Base-by-base conservation (phyloP, 2,113 vertebrate species). In the Cygnus buccinator region DNA sequence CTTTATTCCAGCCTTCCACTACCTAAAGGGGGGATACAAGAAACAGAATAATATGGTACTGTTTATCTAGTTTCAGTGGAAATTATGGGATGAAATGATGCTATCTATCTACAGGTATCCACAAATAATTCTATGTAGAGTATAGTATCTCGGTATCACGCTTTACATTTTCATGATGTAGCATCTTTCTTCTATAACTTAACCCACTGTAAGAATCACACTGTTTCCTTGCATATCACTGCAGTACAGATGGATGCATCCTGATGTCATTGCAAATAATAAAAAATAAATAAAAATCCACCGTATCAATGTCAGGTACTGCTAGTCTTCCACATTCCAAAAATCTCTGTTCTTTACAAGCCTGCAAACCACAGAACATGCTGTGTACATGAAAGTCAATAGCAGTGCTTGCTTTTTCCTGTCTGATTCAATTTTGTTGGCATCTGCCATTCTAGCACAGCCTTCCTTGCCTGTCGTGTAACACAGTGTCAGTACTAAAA, bases 321-420 rank as follows among this genome's bases (percentile, higher is more conserved):
- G 37, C 23, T 21, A 48, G 15, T 15, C 33, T 73, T 93, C 31
- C 25, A 82, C 22, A 65, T 5, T 35, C 8, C 11, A 48, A 18
- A 19, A 78, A 85, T 10, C 46, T 68, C 10, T 77, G 7, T 6
- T 46, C 29, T 88, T 46, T 16, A 25, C 28, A 65, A 31, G 23
- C 4, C 55, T 41, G 28, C 11, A 9, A 85, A 37, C 31, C 14
- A 23, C 0, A 2, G 3, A 19, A 52, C 11, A 5, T 2, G 4
- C 14, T 61, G 28, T 8, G 26, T 44, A 66, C 72, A 37, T 77
- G 70, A 58, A 74, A 75, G 41, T 10, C 17, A 39, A 15, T 33
- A 25, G 31, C 61, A 92, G 18, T 46, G 10, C 10, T 48, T 18
- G 35, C 54, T 61, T 62, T 17, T 73, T 83, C 37, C 48, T 68